Evolutionary conservation across 1,140 invertebrate species (phyloP).

Genomic region (Stegodyphus dumicola): DNA sequence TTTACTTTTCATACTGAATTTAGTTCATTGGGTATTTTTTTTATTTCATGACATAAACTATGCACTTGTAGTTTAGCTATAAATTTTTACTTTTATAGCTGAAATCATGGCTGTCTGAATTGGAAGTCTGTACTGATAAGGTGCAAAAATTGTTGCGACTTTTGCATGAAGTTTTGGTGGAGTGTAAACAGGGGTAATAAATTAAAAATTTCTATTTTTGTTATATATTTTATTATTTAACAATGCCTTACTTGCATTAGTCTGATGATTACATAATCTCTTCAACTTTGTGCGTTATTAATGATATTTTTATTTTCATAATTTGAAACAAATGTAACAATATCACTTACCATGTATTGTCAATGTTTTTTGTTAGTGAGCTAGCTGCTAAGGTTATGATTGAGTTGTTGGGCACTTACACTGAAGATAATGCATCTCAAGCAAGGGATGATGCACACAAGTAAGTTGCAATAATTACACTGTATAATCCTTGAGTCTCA

Average conservation of each 20-base stretch:
- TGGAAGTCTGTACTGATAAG: slow-evolving; percentile 86
- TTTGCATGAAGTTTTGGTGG: slow-evolving; percentile 87
- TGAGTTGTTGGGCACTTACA: slow-evolving; percentile 94
- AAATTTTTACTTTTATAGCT: slow-evolving; percentile 68
- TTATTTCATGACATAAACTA: too few relatives aligned
- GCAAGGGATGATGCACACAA: slow-evolving; percentile 95
- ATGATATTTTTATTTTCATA: too few relatives aligned
- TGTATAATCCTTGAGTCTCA: background rate
- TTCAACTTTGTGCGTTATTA: too few relatives aligned
- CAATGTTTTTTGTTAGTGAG: slow-evolving; percentile 75
- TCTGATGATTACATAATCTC: too few relatives aligned
- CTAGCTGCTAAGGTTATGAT: slow-evolving; percentile 96
- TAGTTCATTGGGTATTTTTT: too few relatives aligned
- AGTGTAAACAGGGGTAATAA: slow-evolving; percentile 75
- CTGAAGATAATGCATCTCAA: slow-evolving; percentile 94
- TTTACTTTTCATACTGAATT: too few relatives aligned
- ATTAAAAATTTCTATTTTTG: too few relatives aligned
- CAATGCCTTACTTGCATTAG: too few relatives aligned
- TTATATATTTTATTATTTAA: too few relatives aligned
- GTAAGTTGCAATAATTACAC: slow-evolving; percentile 56
- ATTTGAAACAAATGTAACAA: too few relatives aligned
- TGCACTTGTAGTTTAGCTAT: background rate
- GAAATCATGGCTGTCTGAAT: slow-evolving; percentile 85
- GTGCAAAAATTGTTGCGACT: slow-evolving; percentile 91
- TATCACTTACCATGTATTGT: background rate